phyloP scores from a whole-genome alignment of 2,113 vertebrate species.

The Pelvicachromis taeniatus region DNA sequence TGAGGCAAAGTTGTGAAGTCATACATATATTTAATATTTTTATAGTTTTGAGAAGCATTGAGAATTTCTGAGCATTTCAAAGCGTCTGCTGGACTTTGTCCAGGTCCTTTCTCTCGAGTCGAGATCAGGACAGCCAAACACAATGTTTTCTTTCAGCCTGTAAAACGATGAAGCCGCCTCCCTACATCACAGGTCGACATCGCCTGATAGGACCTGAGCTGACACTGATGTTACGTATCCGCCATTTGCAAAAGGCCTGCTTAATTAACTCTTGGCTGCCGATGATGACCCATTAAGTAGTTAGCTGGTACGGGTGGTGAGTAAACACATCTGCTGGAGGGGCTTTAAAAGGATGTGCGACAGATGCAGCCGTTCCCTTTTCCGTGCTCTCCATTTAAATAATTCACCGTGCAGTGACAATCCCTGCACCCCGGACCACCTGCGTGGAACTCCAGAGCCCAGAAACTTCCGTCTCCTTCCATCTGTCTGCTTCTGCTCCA shows the following conservation, averaged over 20 bases:
- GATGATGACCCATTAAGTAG: constrained; percentile 85
- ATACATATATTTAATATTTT: background rate
- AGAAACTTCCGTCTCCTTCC: constrained; percentile 54
- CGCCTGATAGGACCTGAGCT: background rate
- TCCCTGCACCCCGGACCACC: constrained; percentile 68
- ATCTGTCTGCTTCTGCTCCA: constrained; percentile 59
- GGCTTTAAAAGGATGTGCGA: constrained; percentile 78
- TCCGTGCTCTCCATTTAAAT: constrained; percentile 78
- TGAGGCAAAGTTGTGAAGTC: rapidly evolving
- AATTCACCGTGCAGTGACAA: constrained; percentile 77
- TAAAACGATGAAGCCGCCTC: background rate
- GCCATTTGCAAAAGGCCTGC: constrained; percentile 72
- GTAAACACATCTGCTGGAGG: constrained; percentile 90
- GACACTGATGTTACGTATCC: constrained; percentile 46
- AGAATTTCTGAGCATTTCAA: background rate
- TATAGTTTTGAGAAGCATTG: background rate
- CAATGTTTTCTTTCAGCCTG: background rate
- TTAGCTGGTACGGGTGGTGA: constrained; percentile 80
- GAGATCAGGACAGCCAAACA: background rate
- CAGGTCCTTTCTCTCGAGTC: background rate
- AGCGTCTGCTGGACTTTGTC: background rate
- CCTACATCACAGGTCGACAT: background rate
- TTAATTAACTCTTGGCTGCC: constrained; percentile 88
- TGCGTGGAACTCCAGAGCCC: constrained; percentile 60
- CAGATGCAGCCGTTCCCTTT: constrained; percentile 85